Conservation (phyloP, 2,113 vertebrate species). For the Grus americana region DNA sequence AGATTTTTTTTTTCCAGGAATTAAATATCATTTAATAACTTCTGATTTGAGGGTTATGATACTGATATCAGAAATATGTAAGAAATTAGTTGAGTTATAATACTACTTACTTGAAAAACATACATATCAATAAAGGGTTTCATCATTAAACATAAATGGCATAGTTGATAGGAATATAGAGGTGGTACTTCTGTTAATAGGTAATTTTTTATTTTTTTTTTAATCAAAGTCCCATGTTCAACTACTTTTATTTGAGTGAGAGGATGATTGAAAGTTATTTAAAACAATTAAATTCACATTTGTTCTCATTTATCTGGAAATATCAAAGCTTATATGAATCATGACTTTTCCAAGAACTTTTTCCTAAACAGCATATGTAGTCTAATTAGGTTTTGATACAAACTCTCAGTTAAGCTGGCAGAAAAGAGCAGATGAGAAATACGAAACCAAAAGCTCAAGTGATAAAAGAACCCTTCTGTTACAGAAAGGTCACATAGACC, state of each 20-base stretch:
- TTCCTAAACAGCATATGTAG: conserved; percentile 52
- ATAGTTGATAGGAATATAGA: not conserved
- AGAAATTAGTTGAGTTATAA: not conserved
- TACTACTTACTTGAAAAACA: not conserved
- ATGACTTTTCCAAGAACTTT: conserved; percentile 34
- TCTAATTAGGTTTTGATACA: conserved; percentile 59
- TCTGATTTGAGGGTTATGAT: not conserved
- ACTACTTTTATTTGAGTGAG: conserved; percentile 11
- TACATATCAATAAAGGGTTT: not conserved
- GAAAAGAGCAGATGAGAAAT: conserved; percentile 47
- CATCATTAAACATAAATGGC: not conserved
- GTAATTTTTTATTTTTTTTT: not conserved
- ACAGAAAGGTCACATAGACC: conserved; percentile 35
- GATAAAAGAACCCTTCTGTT: conserved; percentile 39
- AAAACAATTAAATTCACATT: conserved; percentile 43
- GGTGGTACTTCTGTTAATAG: not conserved
- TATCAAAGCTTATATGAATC: conserved; percentile 47
- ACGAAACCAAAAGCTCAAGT: conserved; percentile 14
- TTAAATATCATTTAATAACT: not conserved
- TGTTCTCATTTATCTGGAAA: conserved; percentile 18
- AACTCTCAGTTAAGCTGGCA: conserved; percentile 23
- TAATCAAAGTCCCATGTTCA: not conserved
- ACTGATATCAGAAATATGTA: not conserved
- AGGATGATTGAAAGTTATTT: not conserved
- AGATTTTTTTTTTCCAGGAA: not conserved